phyloP scores from a whole-genome alignment of 2,888 invertebrate species.

The Monopis laevigella region DNA sequence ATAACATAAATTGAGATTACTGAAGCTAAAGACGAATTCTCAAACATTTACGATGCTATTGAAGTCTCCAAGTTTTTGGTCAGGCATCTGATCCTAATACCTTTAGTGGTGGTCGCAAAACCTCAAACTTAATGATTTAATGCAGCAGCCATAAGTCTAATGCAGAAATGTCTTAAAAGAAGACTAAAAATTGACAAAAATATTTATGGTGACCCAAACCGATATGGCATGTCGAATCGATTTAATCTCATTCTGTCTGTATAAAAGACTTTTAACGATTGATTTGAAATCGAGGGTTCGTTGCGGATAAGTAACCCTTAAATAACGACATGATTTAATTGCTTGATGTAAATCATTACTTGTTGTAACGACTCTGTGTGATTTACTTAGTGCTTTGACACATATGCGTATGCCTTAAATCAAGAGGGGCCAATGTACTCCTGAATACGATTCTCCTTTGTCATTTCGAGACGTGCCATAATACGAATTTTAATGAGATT shows the following conservation, averaged over 20 bases:
- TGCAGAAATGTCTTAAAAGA: slow-evolving; percentile 24
- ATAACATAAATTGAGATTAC: background rate
- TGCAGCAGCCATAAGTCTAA: slow-evolving; percentile 43
- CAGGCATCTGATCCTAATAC: slow-evolving; percentile 17
- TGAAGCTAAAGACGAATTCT: slow-evolving; percentile 1
- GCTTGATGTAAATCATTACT: slow-evolving; percentile 58
- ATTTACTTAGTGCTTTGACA: slow-evolving; percentile 63
- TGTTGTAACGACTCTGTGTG: slow-evolving; percentile 49
- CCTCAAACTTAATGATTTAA: slow-evolving; percentile 51
- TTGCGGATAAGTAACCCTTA: slow-evolving; percentile 33
- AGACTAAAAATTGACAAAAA: slow-evolving; percentile 47
- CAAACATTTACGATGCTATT: slow-evolving; percentile 5
- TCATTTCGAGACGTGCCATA: slow-evolving; percentile 39
- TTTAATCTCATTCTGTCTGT: slow-evolving; percentile 45
- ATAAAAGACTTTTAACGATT: slow-evolving; percentile 22
- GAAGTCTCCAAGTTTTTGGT: background rate
- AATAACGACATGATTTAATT: slow-evolving; percentile 53
- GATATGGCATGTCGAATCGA: slow-evolving; percentile 45
- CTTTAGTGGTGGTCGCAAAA: slow-evolving; percentile 44
- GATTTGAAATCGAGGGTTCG: slow-evolving; percentile 23
- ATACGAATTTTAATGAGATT: slow-evolving; percentile 56
- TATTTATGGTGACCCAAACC: slow-evolving; percentile 42
- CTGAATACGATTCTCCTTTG: slow-evolving; percentile 40
- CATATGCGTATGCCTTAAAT: slow-evolving; percentile 45
- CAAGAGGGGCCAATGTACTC: slow-evolving; percentile 31